These are phyloP conservation scores for Pelecanus crispus DNA, from an alignment of 2,113 vertebrate genomes.

Conservation along the genomic window DNA sequence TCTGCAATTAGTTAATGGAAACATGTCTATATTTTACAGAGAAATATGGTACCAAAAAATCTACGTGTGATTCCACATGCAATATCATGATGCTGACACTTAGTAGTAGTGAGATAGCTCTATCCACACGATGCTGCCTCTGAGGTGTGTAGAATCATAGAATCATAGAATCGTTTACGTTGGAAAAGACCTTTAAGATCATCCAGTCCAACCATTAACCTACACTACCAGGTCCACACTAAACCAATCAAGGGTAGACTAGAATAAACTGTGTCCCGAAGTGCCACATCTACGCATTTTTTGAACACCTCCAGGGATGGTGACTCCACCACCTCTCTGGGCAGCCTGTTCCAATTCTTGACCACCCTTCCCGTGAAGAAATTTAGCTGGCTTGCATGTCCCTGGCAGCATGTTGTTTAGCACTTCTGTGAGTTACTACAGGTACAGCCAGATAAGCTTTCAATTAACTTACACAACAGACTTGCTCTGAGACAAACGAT, in stretches of 20 bases:
- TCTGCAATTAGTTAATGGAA: not conserved
- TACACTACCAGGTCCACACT: too few species aligned
- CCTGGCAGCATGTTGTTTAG: not conserved
- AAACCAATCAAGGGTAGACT: too few species aligned
- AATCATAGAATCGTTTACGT: too few species aligned
- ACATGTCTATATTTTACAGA: not conserved
- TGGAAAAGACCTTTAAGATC: too few species aligned
- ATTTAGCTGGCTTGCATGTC: accelerated
- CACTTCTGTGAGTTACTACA: not conserved
- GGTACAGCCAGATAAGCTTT: not conserved
- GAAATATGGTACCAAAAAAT: not conserved
- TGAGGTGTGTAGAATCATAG: not conserved
- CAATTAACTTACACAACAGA: not conserved
- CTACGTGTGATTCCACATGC: not conserved
- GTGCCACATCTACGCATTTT: too few species aligned
- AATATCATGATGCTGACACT: not conserved
- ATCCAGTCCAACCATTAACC: too few species aligned
- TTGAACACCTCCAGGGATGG: too few species aligned
- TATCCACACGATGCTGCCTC: not conserved
- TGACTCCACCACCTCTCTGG: too few species aligned
- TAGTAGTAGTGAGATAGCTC: not conserved
- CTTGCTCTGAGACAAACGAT: not conserved
- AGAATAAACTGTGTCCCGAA: too few species aligned
- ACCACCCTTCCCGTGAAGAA: too few species aligned
- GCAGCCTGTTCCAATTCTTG: too few species aligned